Evolutionary conservation across 2,797 vertebrate species (phyloP).

Genomic region (Miichthys miiuy): DNA sequence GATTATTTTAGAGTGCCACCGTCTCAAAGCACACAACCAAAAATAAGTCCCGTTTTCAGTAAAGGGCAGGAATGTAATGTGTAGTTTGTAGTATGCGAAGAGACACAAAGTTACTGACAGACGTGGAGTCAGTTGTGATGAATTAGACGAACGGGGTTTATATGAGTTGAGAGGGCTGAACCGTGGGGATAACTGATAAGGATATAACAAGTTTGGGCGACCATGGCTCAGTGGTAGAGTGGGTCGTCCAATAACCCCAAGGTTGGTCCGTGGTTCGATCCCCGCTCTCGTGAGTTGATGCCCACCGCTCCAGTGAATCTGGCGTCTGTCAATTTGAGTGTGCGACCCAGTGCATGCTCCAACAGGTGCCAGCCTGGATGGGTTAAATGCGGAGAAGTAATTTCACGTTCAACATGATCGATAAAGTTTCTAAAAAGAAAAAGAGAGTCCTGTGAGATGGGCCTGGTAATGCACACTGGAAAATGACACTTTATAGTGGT

Average conservation of each 20-base stretch:
- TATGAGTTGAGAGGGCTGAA: constrained; percentile 31
- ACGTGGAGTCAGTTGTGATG: constrained; percentile 13
- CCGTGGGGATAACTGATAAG: constrained; percentile 52
- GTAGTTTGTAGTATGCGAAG: neutral
- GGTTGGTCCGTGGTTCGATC: no score
- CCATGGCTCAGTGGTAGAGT: no score
- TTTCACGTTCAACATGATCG: no score
- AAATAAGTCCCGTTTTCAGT: constrained; percentile 45
- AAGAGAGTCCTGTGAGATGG: constrained; percentile 32
- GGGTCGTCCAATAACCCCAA: no score
- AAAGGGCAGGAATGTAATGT: constrained; percentile 15
- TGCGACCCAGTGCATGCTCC: no score
- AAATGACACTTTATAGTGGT: constrained; percentile 27
- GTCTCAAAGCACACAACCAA: constrained; percentile 49
- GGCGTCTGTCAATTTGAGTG: no score
- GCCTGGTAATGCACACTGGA: constrained; percentile 1
- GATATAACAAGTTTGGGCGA: constrained; percentile 36
- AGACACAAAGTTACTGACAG: constrained; percentile 12
- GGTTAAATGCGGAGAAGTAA: no score
- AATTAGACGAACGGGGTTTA: constrained; percentile 35
- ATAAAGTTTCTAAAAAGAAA: no score
- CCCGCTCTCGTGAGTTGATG: no score
- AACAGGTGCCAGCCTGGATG: no score
- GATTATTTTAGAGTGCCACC: constrained; percentile 44
- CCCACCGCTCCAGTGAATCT: no score